Evolutionary conservation across 30 jellyfish, hydroid and myxozoan genomes (phyloP).

Genomic region (Aurelia aurita): DNA sequence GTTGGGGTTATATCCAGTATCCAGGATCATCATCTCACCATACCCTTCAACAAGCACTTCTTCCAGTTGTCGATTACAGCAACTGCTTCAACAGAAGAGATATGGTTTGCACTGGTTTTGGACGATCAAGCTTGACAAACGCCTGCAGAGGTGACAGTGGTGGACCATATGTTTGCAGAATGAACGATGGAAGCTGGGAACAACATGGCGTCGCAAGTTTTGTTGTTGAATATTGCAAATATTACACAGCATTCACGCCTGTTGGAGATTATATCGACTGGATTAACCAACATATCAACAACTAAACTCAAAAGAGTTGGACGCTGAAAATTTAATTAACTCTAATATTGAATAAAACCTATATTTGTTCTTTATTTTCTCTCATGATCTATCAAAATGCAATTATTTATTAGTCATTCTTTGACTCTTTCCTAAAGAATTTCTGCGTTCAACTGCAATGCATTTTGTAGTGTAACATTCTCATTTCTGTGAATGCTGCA

Average conservation of each 20-base stretch:
- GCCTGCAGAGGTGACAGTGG: constrained; percentile 95
- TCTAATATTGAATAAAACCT: no score
- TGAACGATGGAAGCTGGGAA: constrained; percentile 82
- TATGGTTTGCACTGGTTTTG: constrained; percentile 82
- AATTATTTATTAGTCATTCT: no score
- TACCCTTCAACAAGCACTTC: constrained; percentile 83
- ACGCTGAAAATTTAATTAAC: no score
- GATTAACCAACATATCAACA: constrained; percentile 64
- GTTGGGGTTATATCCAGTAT: constrained; percentile 91
- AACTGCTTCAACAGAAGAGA: constrained; percentile 54
- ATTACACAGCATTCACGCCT: constrained; percentile 82
- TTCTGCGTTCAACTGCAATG: no score
- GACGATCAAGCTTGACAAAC: constrained; percentile 61
- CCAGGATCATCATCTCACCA: constrained; percentile 79
- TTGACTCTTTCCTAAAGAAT: no score
- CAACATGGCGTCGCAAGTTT: constrained; percentile 92
- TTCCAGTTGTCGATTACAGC: constrained; percentile 70
- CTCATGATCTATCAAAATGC: no score
- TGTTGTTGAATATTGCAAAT: constrained; percentile 82
- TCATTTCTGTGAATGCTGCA: no score
- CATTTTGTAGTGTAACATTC: no score
- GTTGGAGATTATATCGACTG: constrained; percentile 78
- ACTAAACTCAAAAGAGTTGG: neutral
- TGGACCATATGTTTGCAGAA: constrained; percentile 83
- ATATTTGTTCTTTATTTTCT: no score